A percentile compares a stretch with the other conserved stretches of the same genome.
These are phyloP conservation scores for Daboia siamensis DNA, from an alignment of 2,113 vertebrate species.

Conservation along the genomic window DNA sequence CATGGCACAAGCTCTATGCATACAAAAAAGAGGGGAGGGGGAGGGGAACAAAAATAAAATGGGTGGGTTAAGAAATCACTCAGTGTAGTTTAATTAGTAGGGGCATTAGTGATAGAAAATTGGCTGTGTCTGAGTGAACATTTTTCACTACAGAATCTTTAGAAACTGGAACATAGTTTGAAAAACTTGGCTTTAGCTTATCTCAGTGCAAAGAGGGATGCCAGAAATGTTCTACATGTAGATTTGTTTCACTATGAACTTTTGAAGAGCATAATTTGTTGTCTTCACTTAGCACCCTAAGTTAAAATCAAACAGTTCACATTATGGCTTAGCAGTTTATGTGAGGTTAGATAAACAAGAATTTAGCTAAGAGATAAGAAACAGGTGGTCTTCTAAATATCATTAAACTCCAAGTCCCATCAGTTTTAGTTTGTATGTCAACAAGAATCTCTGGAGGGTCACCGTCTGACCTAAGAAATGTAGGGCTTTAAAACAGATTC, in stretches of 20 bases:
- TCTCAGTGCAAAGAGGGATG: too few species aligned
- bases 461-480: not conserved
- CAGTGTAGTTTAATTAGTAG: not conserved
- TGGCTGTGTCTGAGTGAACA: not conserved
- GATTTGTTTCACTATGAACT: not conserved
- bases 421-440: not conserved
- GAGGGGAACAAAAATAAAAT: not conserved
- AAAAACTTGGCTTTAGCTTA: not conserved
- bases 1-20: not conserved
- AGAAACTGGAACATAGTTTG: not conserved
- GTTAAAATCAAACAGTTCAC: not conserved
- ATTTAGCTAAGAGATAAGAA: too few species aligned
- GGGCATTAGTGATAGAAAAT: not conserved
- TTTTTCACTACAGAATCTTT: not conserved
- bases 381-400: not conserved
- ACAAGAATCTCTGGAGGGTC: not conserved
- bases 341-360: not conserved
- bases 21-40: not conserved
- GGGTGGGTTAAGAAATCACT: not conserved
- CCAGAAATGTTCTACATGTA: not conserved
- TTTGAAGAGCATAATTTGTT: not conserved
- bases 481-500: not conserved
- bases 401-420: not conserved
- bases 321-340: not conserved
- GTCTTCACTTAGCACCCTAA: not conserved